Percentiles rank a stretch among this genome's conserved stretches.
Evolutionary conservation across 2,113 vertebrate genomes (phyloP).

Genomic region (Clupea harengus): DNA sequence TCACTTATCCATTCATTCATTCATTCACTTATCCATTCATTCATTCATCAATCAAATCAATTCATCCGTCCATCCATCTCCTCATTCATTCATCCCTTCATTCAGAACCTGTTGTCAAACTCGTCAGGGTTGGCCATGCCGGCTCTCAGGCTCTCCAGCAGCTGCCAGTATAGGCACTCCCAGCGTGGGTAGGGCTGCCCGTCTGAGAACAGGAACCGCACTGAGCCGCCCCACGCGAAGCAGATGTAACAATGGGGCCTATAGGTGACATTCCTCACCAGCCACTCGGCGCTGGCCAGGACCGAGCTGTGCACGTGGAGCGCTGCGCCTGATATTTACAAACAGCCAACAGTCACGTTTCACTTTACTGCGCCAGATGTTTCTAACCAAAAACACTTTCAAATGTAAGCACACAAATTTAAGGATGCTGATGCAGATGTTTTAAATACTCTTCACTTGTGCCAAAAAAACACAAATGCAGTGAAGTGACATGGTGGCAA

Average conservation of each 20-base stretch:
- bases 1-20: neutral
- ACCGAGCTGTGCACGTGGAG: slow-evolving; percentile 82
- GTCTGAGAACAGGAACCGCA: slow-evolving; percentile 79
- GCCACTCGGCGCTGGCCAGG: slow-evolving; percentile 78
- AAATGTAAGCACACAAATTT: slow-evolving; percentile 8
- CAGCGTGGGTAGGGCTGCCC: slow-evolving; percentile 60
- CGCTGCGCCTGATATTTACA: slow-evolving; percentile 72
- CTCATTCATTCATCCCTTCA: neutral
- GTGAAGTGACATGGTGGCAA: slow-evolving; percentile 49
- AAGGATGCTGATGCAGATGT: no score
- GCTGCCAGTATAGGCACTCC: slow-evolving; percentile 77
- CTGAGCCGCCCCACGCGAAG: slow-evolving; percentile 64
- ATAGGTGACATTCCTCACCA: slow-evolving; percentile 86
- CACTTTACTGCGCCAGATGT: slow-evolving; percentile 65
- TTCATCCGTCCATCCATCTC: neutral
- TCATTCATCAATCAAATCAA: neutral
- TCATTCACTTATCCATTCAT: no score
- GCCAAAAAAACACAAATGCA: slow-evolving; percentile 43
- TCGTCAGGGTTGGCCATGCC: slow-evolving; percentile 54
- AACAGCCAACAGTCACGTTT: neutral
- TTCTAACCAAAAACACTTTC: no score
- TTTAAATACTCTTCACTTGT: no score
- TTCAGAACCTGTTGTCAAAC: slow-evolving; percentile 79
- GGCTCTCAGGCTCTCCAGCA: slow-evolving; percentile 71
- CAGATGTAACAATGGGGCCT: slow-evolving; percentile 84